phyloP scores from a whole-genome alignment of 2,888 invertebrate species.

The Lasius fuliginosus region DNA sequence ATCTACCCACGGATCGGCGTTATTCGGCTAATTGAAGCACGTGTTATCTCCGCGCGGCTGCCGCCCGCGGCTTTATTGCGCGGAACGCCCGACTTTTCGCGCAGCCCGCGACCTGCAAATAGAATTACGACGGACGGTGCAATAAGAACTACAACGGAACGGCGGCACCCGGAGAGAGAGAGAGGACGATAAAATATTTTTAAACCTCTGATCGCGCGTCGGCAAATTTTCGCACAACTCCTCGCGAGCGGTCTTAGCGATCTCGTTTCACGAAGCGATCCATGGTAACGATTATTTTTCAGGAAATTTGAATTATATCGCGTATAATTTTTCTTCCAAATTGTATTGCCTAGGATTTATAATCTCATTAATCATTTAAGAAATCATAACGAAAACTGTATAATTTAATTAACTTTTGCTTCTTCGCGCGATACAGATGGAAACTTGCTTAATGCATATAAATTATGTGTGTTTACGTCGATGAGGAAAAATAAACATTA shows the following conservation, averaged over 20 bases:
- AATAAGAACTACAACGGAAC: not conserved
- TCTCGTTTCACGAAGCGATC: not conserved
- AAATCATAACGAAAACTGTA: not conserved
- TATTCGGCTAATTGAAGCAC: conserved; percentile 60
- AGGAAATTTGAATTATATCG: not conserved
- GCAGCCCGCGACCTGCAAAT: conserved; percentile 43
- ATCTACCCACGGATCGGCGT: conserved; percentile 27
- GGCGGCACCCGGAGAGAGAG: not conserved
- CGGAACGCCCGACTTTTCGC: conserved; percentile 45
- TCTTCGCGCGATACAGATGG: not conserved
- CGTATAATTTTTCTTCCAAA: not conserved
- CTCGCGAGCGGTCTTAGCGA: not conserved
- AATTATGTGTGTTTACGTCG: not conserved
- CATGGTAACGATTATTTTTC: not conserved
- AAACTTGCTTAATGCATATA: not conserved
- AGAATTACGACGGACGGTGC: conserved; percentile 53
- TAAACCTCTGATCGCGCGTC: not conserved
- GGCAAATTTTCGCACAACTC: not conserved
- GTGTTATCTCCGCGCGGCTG: conserved; percentile 39
- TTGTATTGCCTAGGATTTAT: not conserved
- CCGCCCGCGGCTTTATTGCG: conserved; percentile 42
- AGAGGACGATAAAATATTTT: conserved; percentile 29
- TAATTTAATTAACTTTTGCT: not conserved
- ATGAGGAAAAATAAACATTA: not conserved
- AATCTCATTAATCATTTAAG: not conserved